These are phyloP conservation scores for Tetramorium alpestre DNA, from an alignment of 1,140 invertebrate genomes.

Conservation along the genomic window DNA sequence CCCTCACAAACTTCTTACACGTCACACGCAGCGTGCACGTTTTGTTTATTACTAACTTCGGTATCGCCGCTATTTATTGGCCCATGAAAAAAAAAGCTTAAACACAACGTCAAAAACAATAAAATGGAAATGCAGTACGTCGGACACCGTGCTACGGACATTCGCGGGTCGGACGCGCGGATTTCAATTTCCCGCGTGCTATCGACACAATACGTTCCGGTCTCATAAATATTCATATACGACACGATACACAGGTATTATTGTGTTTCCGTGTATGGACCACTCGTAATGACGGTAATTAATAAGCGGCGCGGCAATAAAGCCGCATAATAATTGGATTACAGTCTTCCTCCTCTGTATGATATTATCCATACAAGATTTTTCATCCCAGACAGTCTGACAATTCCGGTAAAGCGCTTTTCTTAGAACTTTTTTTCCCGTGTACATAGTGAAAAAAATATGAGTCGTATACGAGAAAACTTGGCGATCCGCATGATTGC, in stretches of 20 bases:
- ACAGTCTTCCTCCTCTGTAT: background rate
- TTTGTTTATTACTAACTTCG: background rate
- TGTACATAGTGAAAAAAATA: background rate
- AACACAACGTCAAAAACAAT: slow-evolving; percentile 1
- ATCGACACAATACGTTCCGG: background rate
- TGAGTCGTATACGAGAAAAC: background rate
- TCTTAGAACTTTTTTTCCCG: background rate
- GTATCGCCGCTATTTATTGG: background rate
- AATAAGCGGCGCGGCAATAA: background rate
- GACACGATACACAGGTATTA: background rate
- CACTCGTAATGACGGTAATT: background rate
- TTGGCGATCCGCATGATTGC: background rate
- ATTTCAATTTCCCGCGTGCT: slow-evolving; percentile 17
- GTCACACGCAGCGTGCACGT: slow-evolving; percentile 44
- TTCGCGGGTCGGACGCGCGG: background rate
- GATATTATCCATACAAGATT: background rate
- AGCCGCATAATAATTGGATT: background rate
- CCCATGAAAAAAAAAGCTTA: background rate
- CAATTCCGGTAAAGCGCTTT: background rate
- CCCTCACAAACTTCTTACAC: slow-evolving; percentile 24
- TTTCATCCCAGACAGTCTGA: background rate
- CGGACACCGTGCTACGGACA: background rate
- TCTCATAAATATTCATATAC: slow-evolving; percentile 31
- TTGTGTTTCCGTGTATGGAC: background rate
- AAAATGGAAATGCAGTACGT: background rate